Percentiles rank a stretch among this genome's conserved stretches.
Evolutionary conservation across 1,140 invertebrate genomes (phyloP).

Genomic region (Ruditapes philippinarum): DNA sequence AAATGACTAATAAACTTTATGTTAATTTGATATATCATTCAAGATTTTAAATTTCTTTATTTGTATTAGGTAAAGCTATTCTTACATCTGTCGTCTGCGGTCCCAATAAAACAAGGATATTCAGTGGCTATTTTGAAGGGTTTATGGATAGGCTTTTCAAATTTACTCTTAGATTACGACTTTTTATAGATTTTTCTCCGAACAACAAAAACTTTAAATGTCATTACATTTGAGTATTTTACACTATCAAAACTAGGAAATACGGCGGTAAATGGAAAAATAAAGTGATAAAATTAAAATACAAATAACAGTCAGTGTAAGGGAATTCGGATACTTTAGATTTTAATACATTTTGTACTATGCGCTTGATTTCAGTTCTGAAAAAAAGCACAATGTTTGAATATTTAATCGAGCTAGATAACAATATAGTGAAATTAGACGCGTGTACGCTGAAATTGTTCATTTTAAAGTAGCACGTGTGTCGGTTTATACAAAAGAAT

Average conservation of each 20-base stretch:
- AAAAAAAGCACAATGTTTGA: background rate
- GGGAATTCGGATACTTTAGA: background rate
- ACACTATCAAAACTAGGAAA: slow-evolving; percentile 12
- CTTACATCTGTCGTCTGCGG: slow-evolving; percentile 22
- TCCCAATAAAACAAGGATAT: slow-evolving; percentile 1
- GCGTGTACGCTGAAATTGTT: background rate
- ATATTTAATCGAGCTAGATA: background rate
- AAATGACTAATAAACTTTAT: too few species aligned
- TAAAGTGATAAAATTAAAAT: slow-evolving; percentile 21
- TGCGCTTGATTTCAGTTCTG: background rate
- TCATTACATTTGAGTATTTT: slow-evolving; percentile 18
- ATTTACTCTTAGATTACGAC: slow-evolving; percentile 1
- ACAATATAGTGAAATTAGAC: background rate
- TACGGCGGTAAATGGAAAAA: background rate
- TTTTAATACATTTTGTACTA: slow-evolving; percentile 28
- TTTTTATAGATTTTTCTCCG: background rate
- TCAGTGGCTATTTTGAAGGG: background rate
- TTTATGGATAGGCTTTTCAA: background rate
- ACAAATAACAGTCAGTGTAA: slow-evolving; percentile 28
- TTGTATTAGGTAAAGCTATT: background rate
- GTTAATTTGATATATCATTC: too few species aligned
- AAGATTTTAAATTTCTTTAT: background rate
- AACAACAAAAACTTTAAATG: slow-evolving; percentile 7
- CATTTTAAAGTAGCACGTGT: slow-evolving; percentile 14
- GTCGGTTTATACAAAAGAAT: background rate